A percentile compares a stretch with the other conserved stretches of the same genome.
phyloP scores from a whole-genome alignment of 2,888 invertebrate genomes.

The Amblyjoppa fuscipennis region DNA sequence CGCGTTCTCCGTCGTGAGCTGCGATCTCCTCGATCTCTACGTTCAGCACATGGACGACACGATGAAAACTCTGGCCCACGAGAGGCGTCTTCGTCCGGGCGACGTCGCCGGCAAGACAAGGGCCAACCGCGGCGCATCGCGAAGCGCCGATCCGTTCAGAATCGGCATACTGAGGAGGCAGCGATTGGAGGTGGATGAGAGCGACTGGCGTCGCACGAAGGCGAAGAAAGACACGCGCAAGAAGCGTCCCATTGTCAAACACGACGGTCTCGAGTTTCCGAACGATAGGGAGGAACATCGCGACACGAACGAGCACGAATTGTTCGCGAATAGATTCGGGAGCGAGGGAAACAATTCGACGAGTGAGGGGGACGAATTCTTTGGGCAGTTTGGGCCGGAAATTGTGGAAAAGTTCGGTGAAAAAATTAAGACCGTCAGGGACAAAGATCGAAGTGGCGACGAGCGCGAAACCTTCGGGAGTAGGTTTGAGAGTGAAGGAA shows the following conservation, averaged over 20 bases:
- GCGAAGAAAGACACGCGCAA: conserved; percentile 54
- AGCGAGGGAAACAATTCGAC: background rate
- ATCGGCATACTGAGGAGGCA: conserved; percentile 79
- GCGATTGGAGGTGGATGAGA: conserved; percentile 78
- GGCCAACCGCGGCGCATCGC: conserved; percentile 72
- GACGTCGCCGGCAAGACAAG: conserved; percentile 70
- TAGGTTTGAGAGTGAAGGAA: background rate
- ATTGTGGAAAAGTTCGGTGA: background rate
- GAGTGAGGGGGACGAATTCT: background rate
- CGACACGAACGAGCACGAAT: conserved; percentile 73
- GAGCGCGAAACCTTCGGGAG: too few relatives aligned
- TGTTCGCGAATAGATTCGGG: conserved; percentile 34
- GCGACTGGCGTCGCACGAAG: conserved; percentile 70
- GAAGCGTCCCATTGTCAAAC: conserved; percentile 69
- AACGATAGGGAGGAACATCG: conserved; percentile 75
- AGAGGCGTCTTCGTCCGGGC: conserved; percentile 72
- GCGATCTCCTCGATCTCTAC: conserved; percentile 82
- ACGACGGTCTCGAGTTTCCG: conserved; percentile 77
- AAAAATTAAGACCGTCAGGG: background rate
- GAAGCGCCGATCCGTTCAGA: conserved; percentile 69
- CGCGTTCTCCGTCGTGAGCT: conserved; percentile 73
- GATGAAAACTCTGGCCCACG: conserved; percentile 78
- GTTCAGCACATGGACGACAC: conserved; percentile 84
- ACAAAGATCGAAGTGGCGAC: too few relatives aligned
- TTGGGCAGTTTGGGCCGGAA: conserved; percentile 23